Percentiles rank a stretch among this genome's conserved stretches.
phyloP scores from a whole-genome alignment of 2,888 invertebrate species.

The Nesidiocoris tenuis region DNA sequence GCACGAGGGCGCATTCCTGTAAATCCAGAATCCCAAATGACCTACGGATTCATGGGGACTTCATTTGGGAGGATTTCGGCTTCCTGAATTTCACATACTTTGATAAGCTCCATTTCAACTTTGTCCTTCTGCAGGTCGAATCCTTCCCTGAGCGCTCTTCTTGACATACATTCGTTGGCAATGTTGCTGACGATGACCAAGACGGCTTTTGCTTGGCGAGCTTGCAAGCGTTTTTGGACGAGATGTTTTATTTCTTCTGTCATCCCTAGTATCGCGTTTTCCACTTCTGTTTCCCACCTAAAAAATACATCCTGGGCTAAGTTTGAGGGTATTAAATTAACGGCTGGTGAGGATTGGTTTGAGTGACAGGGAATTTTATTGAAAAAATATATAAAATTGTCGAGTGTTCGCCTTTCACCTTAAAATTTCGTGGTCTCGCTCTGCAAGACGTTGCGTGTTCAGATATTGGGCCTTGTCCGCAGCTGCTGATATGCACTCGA shows the following conservation, averaged over 20 bases:
- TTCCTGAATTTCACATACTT: conserved; percentile 53
- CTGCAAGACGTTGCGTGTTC: conserved; percentile 65
- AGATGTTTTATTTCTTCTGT: conserved; percentile 68
- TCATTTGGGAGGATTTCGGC: neutral
- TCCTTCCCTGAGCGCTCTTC: conserved; percentile 50
- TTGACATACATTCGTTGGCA: conserved; percentile 43
- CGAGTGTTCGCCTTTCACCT: no score
- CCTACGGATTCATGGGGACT: no score
- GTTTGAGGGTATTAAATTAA: no score
- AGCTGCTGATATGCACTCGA: conserved; percentile 64
- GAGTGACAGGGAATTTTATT: no score
- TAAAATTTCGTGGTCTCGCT: conserved; percentile 67
- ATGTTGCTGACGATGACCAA: conserved; percentile 41
- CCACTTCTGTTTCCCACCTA: conserved; percentile 75
- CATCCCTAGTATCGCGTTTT: conserved; percentile 66
- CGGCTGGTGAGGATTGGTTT: no score
- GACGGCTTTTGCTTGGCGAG: conserved; percentile 68
- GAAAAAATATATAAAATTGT: no score
- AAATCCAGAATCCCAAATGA: no score
- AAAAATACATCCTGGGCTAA: no score
- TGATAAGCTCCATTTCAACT: conserved; percentile 74
- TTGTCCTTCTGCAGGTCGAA: conserved; percentile 73
- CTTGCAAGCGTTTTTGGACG: conserved; percentile 66
- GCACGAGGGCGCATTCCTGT: conserved; percentile 67
- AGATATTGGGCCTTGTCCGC: conserved; percentile 69